Evolutionary conservation across 92 coral and sea anemone species (phyloP), one percentile per base, ranked within the genome.

Genomic region (Muricea muricata): DNA sequence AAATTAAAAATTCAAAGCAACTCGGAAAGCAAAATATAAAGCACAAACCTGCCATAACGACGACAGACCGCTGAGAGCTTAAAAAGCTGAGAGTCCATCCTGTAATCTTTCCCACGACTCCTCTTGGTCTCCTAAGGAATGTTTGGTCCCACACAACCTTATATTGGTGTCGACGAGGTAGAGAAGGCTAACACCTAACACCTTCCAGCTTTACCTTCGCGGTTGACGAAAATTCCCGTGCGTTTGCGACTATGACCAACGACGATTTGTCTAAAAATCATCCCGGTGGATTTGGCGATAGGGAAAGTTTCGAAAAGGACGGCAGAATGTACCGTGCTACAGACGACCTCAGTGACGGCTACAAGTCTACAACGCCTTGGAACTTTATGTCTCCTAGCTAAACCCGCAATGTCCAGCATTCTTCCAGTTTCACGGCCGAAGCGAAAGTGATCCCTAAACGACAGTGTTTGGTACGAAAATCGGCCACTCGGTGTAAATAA

Each of bases 1-100:
- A 86, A 60, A 81, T 91, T 20, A 91, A 85, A 74, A 74, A 81
- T 7, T 73, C 80, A 46, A 73, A 81, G 65, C 61, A 75, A 78
- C 73, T 85, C 0, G 90, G 90, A 26, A 35, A 80, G 17, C 82
- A 55, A 86, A 66, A 35, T 34, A 21, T 20, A 25, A 10, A 40
- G 57, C 85, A 81, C 80, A 81, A 81, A 45, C 85, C 85, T 31
- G 79, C 68, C 40, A 81, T 81, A 18, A 70, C 45, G 21, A 20
- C 28, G 20, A 32, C 28, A 23, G 90, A 89, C 34, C n/a, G n/a
- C n/a, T n/a, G n/a, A n/a, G n/a, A n/a, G n/a, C 72, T 89, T 0
- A 26, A 21, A 24, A 89, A 89, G 58, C 84, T 89, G 3, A 86
- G 86, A 86, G 66, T 34, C 0, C 52, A 88, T 54, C 54, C 41